Conservation (phyloP, 2,113 vertebrate genomes). For the Rattus norvegicus region DNA sequence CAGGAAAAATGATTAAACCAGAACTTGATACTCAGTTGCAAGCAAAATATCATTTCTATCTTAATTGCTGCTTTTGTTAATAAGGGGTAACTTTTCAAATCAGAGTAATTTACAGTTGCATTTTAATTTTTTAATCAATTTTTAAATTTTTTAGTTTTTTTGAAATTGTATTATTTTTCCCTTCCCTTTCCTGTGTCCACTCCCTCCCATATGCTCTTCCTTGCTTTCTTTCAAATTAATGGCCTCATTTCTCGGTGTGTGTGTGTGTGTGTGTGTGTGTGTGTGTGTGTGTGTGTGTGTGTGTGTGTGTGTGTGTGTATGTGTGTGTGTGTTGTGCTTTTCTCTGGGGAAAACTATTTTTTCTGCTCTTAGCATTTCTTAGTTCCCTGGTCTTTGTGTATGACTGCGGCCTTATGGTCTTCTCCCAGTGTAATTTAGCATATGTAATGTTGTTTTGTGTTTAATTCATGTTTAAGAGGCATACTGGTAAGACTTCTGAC, state of each 20-base stretch:
- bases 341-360: neutral
- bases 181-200: neutral
- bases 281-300: neutral
- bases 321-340: neutral
- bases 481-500: neutral
- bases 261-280: neutral
- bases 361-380: neutral
- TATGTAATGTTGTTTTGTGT: neutral
- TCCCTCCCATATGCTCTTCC: neutral
- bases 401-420: neutral
- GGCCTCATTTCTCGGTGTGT: too few relatives aligned
- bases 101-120: conserved; percentile 65
- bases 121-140: neutral
- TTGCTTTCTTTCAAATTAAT: too few relatives aligned
- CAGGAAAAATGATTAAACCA: neutral
- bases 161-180: neutral
- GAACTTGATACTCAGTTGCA: neutral
- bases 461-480: neutral
- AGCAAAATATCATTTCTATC: conserved; percentile 69
- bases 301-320: too few relatives aligned
- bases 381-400: neutral
- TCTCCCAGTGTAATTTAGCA: neutral
- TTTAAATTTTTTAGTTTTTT: neutral
- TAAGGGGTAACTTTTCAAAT: conserved; percentile 79
- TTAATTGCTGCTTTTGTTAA: conserved; percentile 60